These are phyloP conservation scores for Drosophila nannoptera DNA, from an alignment of 1,140 invertebrate genomes.

Conservation along the genomic window DNA sequence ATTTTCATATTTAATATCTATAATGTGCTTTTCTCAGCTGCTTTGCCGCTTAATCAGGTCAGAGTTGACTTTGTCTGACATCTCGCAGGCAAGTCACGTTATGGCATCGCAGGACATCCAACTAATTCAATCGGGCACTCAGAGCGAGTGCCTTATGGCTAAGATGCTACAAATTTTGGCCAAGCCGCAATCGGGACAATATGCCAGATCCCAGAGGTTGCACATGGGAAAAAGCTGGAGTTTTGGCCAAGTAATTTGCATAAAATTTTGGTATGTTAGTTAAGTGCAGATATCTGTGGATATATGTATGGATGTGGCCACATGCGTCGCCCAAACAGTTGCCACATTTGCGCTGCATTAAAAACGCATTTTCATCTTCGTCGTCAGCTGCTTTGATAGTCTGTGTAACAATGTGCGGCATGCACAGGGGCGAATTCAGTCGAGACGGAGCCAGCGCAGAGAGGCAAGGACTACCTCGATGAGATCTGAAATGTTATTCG, in stretches of 20 bases:
- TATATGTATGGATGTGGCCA: neutral
- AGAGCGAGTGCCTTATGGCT: constrained; percentile 19
- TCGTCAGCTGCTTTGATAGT: constrained; percentile 59
- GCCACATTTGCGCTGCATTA: constrained; percentile 73
- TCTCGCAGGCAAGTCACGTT: constrained; percentile 57
- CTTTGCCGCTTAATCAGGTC: constrained; percentile 37
- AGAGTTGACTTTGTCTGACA: constrained; percentile 37
- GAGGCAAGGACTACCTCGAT: neutral
- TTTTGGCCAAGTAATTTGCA: constrained; percentile 31
- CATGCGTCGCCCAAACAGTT: constrained; percentile 47
- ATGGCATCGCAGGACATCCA: no score
- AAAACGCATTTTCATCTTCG: constrained; percentile 66
- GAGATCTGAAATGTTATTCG: no score
- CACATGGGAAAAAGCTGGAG: neutral
- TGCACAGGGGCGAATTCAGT: constrained; percentile 20
- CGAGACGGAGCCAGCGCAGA: neutral
- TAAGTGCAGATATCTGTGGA: constrained; percentile 41
- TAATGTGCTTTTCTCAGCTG: neutral
- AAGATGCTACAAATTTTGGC: neutral
- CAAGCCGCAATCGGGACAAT: neutral
- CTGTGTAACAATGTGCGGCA: constrained; percentile 62
- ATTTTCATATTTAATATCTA: no score
- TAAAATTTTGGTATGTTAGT: constrained; percentile 33
- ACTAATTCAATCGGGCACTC: constrained; percentile 47
- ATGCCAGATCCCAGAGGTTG: constrained; percentile 5